Base-by-base conservation (phyloP, 37 sponge, comb jelly and placozoan genomes). In the Crambe crambe region DNA sequence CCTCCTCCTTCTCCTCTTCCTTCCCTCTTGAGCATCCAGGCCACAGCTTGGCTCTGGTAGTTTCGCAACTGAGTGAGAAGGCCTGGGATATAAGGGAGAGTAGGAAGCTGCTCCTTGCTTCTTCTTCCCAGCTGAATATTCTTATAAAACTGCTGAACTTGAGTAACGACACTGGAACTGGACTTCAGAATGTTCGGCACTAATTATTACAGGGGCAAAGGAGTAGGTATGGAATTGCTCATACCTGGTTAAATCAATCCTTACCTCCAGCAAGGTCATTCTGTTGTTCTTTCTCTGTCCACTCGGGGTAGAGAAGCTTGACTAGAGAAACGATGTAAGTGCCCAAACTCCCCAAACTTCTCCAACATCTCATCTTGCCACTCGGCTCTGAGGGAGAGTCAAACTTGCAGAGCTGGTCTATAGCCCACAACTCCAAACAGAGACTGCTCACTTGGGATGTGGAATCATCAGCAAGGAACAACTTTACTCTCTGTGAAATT, bases 1-100 rank as follows among this genome's bases (percentile, higher is more conserved):
- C n/a, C n/a, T 2, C 70, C 40, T 30, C 37, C 26, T 1, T 37
- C 54, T 22, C 60, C 22, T 26, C 22, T 25, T 2, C 56, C 37
- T 62, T 94, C 94, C 23, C 72, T 82, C 20, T 59, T 43, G 42
- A 94, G 59, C 94, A 94, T 94, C 94, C 94, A 94, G 2, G 63
- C 39, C 43, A 94, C 88, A 17, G 91, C 94, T 3, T 74, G 25
- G 21, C 38, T 6, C 85, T 94, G 94, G 78, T 94, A 94, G 26
- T 67, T 62, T 17, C 87, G 31, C 41, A 94, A 73, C 17, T 20
- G 34, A 68, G 87, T 80, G 10, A 74, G 63, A 0, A 86, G 80
- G 17, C 70, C 70, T 38, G 65, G 56, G 3, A 76, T 75, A 35
- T 60, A 2, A 34, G 63, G 5, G 30, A 38, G 44, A 37, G 1